Conservation (phyloP, 64 coral and sea anemone genomes). For the Pachyseris speciosa region DNA sequence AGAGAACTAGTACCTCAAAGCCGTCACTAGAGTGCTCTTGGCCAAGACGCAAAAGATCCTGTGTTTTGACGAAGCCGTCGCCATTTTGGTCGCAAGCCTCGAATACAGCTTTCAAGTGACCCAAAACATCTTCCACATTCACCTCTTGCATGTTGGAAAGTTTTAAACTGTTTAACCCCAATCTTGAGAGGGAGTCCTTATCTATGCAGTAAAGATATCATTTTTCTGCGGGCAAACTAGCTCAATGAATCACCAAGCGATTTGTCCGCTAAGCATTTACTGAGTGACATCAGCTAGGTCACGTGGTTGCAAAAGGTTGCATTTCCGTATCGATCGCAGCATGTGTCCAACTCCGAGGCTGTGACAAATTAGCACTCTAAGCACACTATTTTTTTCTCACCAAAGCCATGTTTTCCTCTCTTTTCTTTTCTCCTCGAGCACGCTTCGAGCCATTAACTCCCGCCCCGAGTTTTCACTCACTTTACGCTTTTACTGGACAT, state of each 20-base stretch:
- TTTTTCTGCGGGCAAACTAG: conserved; percentile 30
- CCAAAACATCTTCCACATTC: conserved; percentile 61
- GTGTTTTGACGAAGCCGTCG: conserved; percentile 98
- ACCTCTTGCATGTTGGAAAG: conserved; percentile 37
- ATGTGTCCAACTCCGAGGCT: no score
- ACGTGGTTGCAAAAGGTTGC: conserved; percentile 41
- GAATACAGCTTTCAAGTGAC: conserved; percentile 85
- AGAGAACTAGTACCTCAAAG: conserved; percentile 56
- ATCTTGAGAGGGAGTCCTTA: conserved; percentile 36
- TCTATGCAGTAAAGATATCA: conserved; percentile 66
- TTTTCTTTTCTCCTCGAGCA: no score
- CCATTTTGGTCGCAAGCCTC: conserved; percentile 98
- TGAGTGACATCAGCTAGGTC: conserved; percentile 86
- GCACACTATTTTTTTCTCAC: no score
- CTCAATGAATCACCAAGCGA: conserved; percentile 10
- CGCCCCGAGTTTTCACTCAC: no score
- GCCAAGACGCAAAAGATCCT: conserved; percentile 84
- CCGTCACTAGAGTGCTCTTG: conserved; percentile 81
- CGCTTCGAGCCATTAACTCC: no score
- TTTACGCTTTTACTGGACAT: no score
- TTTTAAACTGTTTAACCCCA: background rate
- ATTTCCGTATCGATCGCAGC: no score
- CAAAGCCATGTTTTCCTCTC: no score
- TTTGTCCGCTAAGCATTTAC: conserved; percentile 42
- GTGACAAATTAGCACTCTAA: no score